Evolutionary conservation across 2,113 vertebrate species (phyloP).

Genomic region (Peromyscus maniculatus): DNA sequence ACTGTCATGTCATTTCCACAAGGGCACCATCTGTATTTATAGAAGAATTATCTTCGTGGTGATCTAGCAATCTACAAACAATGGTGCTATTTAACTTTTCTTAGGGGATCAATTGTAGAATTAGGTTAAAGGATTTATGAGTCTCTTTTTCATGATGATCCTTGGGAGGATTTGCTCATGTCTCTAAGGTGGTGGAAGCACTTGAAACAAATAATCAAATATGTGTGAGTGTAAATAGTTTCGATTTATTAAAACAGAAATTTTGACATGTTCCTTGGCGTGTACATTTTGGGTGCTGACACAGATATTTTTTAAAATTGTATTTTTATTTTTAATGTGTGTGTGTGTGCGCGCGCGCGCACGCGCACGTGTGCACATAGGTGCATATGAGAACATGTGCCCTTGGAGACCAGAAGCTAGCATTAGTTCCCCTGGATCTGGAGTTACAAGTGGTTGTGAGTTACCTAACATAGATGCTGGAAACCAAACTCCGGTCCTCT

Average conservation of each 20-base stretch:
- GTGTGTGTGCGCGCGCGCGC: too few relatives aligned
- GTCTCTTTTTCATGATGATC: constrained; percentile 85
- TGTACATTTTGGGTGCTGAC: constrained; percentile 71
- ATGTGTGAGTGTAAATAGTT: constrained; percentile 31
- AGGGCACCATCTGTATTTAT: constrained; percentile 92
- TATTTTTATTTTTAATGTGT: background rate
- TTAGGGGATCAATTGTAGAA: constrained; percentile 89
- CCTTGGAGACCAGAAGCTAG: background rate
- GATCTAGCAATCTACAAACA: constrained; percentile 90
- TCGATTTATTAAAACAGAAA: constrained; percentile 76
- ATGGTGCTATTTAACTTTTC: constrained; percentile 91
- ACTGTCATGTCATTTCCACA: constrained; percentile 90
- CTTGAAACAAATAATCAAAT: constrained; percentile 64
- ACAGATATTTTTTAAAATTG: constrained; percentile 37
- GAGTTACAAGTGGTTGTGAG: background rate
- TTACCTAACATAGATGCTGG: background rate
- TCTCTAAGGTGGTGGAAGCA: constrained; percentile 45
- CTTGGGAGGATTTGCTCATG: constrained; percentile 74
- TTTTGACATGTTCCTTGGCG: background rate
- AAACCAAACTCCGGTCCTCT: background rate
- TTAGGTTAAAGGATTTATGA: constrained; percentile 87
- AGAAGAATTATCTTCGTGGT: constrained; percentile 91
- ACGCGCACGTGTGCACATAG: background rate
- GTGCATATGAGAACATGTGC: too few relatives aligned
- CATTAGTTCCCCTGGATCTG: background rate